Base-by-base conservation (phyloP, 2,888 invertebrate genomes). In the Tolmerus cingulatus region DNA sequence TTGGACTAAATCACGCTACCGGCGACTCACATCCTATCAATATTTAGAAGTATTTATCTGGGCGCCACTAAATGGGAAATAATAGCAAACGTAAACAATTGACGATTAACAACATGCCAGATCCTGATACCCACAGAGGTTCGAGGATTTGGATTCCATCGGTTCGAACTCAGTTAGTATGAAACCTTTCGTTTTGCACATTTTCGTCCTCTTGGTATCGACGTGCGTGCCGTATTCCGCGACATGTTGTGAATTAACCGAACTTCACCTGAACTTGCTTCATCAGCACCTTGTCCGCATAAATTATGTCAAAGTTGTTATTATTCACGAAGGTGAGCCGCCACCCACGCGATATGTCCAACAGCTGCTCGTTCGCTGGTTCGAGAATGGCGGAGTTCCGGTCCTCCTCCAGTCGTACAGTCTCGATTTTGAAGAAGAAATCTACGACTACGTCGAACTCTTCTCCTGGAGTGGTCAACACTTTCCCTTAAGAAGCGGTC, bases 381-480 rank as follows among this genome's bases (percentile, higher is more conserved):
- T 19, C 7, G 23, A 37, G 23, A 27, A 37, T 19, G 23, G 14
- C 14, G 37, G 66, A 66, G 37, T 55, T n/a, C 86, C 88, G 19
- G 55, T 77, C 19, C 23, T 86, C 5, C 12, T 86, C 7, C 37
- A 85, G 5, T 40, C 27, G 2, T 79, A 74, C 76, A 16, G 37
- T 79, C 16, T 82, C 12, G 40, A 84, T 14, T 66, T 46, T 66
- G 88, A 87, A 74, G 88, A 88, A 16, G 57, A 40, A 3, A 43
- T 12, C 51, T 88, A 43, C 74, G 84, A 86, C 23, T 87, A 82
- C 51, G 19, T 51, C 4, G 88, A 88, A 30, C 37, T 85, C 0
- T 88, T 86, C 85, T 79, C 87, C 1, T 88, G 88, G 88, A 82
- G 74, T 43, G 88, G 88, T 12, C 43, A 81, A 37, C 19, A 81